Conservation (phyloP, 2,888 invertebrate genomes). For the Agapetus fuscipes region DNA sequence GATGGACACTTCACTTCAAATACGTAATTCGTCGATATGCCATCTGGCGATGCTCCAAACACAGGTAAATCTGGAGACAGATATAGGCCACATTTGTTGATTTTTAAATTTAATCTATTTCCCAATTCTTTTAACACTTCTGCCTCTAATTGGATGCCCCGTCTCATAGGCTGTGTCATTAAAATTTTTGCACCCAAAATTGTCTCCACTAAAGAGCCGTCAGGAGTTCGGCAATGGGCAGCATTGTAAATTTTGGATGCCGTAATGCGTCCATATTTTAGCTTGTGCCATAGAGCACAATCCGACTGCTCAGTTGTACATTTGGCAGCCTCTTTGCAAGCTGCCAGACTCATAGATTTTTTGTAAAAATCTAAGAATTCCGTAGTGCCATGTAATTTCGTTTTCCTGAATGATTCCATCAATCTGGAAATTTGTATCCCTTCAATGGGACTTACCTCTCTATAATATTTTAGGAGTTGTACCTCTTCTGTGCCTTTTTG, state of each 20-base stretch:
- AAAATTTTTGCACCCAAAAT: slow-evolving; percentile 2
- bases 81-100: neutral
- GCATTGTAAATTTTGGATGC: slow-evolving; percentile 1
- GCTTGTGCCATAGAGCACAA: slow-evolving; percentile 1
- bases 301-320: neutral
- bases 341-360: slow-evolving; percentile 1
- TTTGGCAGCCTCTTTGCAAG: neutral
- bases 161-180: slow-evolving; percentile 1
- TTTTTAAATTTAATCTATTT: slow-evolving; percentile 1
- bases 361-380: neutral
- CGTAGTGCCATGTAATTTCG: neutral
- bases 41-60: slow-evolving; percentile 2
- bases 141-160: slow-evolving; percentile 2
- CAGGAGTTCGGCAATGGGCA: neutral
- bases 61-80: neutral
- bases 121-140: slow-evolving; percentile 1
- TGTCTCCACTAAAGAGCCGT: slow-evolving; percentile 1
- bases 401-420: neutral
- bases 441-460: slow-evolving; percentile 1
- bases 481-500: slow-evolving; percentile 1
- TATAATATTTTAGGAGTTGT: slow-evolving; percentile 1
- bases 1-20: slow-evolving; percentile 1
- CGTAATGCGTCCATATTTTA: too few species aligned
- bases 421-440: slow-evolving; percentile 1
- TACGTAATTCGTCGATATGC: slow-evolving; percentile 1